Evolutionary conservation across 2,888 invertebrate species (phyloP).

Genomic region (Ophioninae sp.): DNA sequence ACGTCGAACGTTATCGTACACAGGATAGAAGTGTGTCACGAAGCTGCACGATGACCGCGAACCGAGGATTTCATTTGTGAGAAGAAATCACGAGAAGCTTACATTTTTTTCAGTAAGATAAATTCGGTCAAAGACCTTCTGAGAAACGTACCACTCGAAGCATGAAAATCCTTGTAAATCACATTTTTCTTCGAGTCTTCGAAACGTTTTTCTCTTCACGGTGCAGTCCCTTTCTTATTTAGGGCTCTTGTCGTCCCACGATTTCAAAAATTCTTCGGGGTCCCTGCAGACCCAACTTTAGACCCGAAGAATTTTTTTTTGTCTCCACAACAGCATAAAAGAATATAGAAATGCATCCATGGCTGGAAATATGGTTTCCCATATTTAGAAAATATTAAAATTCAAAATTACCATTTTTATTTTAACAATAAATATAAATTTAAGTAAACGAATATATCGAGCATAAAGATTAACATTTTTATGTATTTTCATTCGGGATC

Average conservation of each 20-base stretch:
- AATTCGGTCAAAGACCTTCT: background rate
- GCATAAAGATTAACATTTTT: too few species aligned
- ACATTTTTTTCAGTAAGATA: background rate
- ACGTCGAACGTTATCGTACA: slow-evolving; percentile 19
- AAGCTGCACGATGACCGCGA: slow-evolving; percentile 35
- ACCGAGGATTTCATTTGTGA: background rate
- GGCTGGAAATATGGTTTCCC: background rate
- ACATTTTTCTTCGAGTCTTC: slow-evolving; percentile 8
- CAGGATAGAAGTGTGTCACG: slow-evolving; percentile 51
- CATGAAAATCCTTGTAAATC: background rate
- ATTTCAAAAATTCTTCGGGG: background rate
- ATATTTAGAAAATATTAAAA: too few species aligned
- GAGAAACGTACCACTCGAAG: background rate
- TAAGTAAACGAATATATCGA: too few species aligned
- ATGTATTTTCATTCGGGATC: too few species aligned
- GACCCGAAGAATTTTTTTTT: slow-evolving; percentile 38
- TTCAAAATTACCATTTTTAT: too few species aligned
- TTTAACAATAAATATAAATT: too few species aligned
- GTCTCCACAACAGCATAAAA: background rate
- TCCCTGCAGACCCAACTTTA: slow-evolving; percentile 21
- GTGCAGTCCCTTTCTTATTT: background rate
- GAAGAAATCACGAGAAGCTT: background rate
- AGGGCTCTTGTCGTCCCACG: slow-evolving; percentile 6
- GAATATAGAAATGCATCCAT: background rate
- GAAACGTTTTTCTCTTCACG: background rate